Percentiles rank a stretch among this genome's conserved stretches.
Evolutionary conservation across 2,113 vertebrate genomes (phyloP).

Genomic region (Leptobrachium leishanense): DNA sequence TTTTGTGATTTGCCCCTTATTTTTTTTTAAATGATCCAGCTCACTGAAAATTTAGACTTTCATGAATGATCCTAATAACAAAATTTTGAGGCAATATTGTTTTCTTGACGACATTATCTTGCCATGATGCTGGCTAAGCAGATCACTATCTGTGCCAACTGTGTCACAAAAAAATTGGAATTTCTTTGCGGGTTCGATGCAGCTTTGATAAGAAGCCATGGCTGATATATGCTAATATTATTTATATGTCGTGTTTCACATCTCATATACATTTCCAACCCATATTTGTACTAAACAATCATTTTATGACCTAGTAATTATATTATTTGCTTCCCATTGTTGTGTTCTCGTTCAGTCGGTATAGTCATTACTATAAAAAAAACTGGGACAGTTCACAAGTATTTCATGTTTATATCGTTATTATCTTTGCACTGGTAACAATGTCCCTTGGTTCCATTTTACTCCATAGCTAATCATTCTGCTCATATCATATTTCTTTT

Average conservation of each 20-base stretch:
- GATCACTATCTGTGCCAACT: neutral
- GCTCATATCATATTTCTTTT: slow-evolving; percentile 70
- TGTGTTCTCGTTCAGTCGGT: slow-evolving; percentile 37
- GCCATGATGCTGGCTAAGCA: no score
- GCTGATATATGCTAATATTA: neutral
- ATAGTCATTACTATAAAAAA: slow-evolving; percentile 47
- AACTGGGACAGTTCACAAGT: slow-evolving; percentile 43
- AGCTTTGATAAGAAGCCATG: no score
- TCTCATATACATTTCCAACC: neutral
- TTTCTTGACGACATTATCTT: no score
- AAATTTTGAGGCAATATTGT: no score
- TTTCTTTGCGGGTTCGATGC: neutral
- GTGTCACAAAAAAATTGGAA: no score
- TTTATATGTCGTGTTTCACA: neutral
- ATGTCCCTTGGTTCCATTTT: slow-evolving; percentile 81
- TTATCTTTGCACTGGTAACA: slow-evolving; percentile 78
- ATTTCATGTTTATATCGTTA: slow-evolving; percentile 67
- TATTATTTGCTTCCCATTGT: neutral
- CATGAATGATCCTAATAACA: no score
- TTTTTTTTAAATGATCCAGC: no score
- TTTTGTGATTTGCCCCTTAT: no score
- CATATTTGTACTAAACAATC: slow-evolving; percentile 8
- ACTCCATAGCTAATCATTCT: slow-evolving; percentile 85
- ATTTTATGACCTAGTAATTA: slow-evolving; percentile 1
- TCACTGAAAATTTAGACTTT: no score